Conservation (phyloP, 1,140 invertebrate genomes). For the Vanessa tameamea region DNA sequence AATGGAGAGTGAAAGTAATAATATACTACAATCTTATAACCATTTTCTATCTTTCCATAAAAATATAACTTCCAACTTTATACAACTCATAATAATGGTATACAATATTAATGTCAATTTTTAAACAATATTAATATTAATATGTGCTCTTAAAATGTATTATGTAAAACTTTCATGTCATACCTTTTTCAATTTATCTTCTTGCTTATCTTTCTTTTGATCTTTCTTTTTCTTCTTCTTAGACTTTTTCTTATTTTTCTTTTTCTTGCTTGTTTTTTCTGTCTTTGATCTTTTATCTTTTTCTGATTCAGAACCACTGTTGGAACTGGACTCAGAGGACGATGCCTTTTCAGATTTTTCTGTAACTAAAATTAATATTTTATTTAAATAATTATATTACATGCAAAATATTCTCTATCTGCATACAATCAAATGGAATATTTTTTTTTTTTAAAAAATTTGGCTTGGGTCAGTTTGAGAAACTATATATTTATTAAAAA, state of each 20-base stretch:
- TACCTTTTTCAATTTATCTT: conserved; percentile 82
- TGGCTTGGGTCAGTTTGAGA: neutral
- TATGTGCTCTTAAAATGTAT: neutral
- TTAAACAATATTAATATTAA: too few species aligned
- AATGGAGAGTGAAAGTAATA: too few species aligned
- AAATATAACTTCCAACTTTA: too few species aligned
- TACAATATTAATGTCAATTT: too few species aligned
- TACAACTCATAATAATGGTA: too few species aligned
- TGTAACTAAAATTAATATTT: conserved; percentile 12
- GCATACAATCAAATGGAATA: neutral
- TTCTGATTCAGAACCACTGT: conserved; percentile 65
- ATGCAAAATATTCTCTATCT: too few species aligned
- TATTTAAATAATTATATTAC: too few species aligned
- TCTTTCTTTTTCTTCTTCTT: conserved; percentile 82
- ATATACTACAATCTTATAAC: too few species aligned
- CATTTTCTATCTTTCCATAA: too few species aligned
- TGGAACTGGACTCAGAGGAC: conserved; percentile 65
- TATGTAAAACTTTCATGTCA: neutral
- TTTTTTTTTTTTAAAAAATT: neutral
- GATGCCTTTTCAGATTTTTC: conserved; percentile 52
- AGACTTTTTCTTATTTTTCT: conserved; percentile 86
- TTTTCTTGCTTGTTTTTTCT: conserved; percentile 83
- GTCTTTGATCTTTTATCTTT: conserved; percentile 79
- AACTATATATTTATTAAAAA: neutral
- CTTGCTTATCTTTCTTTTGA: conserved; percentile 80